Base-by-base conservation (phyloP, 2,113 vertebrate genomes). In the Tachysurus fulvidraco region DNA sequence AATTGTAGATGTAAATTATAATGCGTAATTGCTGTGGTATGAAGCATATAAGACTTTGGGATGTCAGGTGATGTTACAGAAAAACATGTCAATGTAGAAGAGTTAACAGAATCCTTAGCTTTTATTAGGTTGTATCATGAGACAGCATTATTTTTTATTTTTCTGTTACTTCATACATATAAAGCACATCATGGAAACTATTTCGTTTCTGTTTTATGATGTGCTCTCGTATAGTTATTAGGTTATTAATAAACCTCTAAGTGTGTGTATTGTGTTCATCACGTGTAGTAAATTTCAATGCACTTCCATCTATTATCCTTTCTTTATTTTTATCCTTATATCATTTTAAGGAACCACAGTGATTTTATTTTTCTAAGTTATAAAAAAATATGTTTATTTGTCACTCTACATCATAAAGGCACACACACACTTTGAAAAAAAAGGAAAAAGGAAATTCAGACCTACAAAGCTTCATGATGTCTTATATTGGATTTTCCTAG, bases 301-400 rank as follows among this genome's bases (percentile, higher is more conserved):
- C 13, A 36, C 50, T 55, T 30, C n/a, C n/a, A 54, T 7, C 3
- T 4, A 50, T n/a, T 78, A 16, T 28, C 74, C 36, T 36, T 50
- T 50, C 46, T 50, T 50, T 50, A 3, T 76, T 76, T 7, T 4
- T 50, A 5, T 46, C 50, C 13, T 55, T 30, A n/a, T 10, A n/a
- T 74, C 7, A 28, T 41, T 60, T 17, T 11, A n/a, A 46, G 52
- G 44, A 46, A 62, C 28, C 57, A 50, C 11, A n/a, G 4, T 2
- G 19, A 59, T 6, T 11, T 14, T 14, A 79, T 23, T 59, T 41
- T 59, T 81, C 36, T 71, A 59, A 62, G 79, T 52, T 82, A 30
- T 85, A 89, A 50, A 89, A 89, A 89, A 85, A 89, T 85, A 89
- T 64, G 71, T 89, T 89, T 82, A 87, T 87, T 87, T 87, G 50